Percentiles rank a stretch among this genome's conserved stretches.
phyloP scores from a whole-genome alignment of 2,888 invertebrate species.

The Tridacna crocea region DNA sequence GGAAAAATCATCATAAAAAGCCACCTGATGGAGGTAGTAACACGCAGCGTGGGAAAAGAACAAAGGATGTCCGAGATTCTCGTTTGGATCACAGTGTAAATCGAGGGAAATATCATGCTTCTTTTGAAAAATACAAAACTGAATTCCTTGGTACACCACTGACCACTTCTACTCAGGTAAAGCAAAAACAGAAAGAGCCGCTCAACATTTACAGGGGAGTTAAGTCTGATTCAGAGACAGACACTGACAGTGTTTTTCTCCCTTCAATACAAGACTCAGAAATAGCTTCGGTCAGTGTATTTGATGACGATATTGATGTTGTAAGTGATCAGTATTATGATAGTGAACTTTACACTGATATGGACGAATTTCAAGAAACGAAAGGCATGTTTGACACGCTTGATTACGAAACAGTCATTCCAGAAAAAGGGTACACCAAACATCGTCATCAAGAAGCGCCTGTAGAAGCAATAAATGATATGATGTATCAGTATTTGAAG shows the following conservation, averaged over 20 bases:
- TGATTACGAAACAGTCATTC: no score
- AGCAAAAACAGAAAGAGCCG: no score
- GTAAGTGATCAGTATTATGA: background rate
- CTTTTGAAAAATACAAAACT: background rate
- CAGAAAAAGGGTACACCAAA: background rate
- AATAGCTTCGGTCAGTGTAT: background rate
- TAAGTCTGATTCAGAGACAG: background rate
- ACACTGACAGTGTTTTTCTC: slow-evolving; percentile 11
- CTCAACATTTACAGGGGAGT: slow-evolving; percentile 1
- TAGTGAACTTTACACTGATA: background rate
- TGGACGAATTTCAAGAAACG: background rate
- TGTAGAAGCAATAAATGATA: background rate
- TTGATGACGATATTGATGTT: background rate
- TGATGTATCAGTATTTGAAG: background rate
- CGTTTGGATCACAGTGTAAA: no score
- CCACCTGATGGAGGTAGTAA: background rate
- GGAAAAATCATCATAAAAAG: background rate
- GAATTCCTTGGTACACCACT: slow-evolving; percentile 1
- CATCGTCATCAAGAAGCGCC: background rate
- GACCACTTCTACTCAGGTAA: background rate
- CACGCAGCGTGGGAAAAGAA: no score
- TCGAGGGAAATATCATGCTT: background rate
- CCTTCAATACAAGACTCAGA: slow-evolving; percentile 3
- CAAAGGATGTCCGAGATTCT: no score
- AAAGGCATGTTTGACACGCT: no score